Conservation (phyloP, 1,140 invertebrate genomes). For the Stenopsyche tienmushanensis region DNA sequence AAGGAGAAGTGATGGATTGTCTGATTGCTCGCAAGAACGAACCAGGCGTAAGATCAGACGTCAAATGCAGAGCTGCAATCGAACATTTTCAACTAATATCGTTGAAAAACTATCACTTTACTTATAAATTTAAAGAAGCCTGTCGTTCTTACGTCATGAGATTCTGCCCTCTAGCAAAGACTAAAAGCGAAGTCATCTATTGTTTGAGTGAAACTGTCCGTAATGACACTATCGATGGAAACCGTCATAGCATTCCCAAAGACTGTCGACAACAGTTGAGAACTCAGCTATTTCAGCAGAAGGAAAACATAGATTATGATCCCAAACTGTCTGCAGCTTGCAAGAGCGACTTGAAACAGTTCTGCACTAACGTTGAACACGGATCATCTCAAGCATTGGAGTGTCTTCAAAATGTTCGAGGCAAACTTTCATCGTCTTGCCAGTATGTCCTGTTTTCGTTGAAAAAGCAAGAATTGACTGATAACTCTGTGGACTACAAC, state of each 20-base stretch:
- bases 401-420: slow-evolving; percentile 75
- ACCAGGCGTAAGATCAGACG: slow-evolving; percentile 67
- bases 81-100: slow-evolving; percentile 93
- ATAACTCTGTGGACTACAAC: slow-evolving; percentile 83
- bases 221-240: slow-evolving; percentile 82
- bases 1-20: slow-evolving; percentile 90
- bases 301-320: slow-evolving; percentile 83
- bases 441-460: slow-evolving; percentile 80
- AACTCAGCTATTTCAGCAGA: slow-evolving; percentile 84
- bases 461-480: slow-evolving; percentile 80
- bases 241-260: slow-evolving; percentile 76
- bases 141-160: slow-evolving; percentile 82
- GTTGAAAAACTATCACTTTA: slow-evolving; percentile 92
- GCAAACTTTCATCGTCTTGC: slow-evolving; percentile 68
- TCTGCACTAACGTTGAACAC: slow-evolving; percentile 69
- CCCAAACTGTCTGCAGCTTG: slow-evolving; percentile 77
- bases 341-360: slow-evolving; percentile 71
- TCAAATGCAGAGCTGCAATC: slow-evolving; percentile 88
- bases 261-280: slow-evolving; percentile 86
- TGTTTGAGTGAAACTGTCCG: slow-evolving; percentile 89
- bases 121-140: slow-evolving; percentile 92
- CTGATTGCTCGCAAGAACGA: slow-evolving; percentile 92
- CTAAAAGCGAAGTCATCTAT: slow-evolving; percentile 84
- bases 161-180: slow-evolving; percentile 75
- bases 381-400: slow-evolving; percentile 82